phyloP scores from a whole-genome alignment of 2,888 invertebrate genomes.

The Ophion obscuratus region DNA sequence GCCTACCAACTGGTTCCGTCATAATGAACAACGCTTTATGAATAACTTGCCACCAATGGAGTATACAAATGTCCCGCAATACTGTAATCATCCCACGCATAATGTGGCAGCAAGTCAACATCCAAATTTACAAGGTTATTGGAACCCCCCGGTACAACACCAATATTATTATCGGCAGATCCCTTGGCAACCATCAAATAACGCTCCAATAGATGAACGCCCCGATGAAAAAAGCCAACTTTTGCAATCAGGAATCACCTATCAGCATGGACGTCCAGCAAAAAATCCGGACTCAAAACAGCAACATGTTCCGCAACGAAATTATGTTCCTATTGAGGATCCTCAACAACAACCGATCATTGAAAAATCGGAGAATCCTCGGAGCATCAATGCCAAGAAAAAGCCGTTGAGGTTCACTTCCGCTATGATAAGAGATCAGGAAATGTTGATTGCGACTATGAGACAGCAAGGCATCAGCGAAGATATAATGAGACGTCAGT shows the following conservation, averaged over 20 bases:
- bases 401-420: conserved; percentile 72
- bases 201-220: not conserved
- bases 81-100: not conserved
- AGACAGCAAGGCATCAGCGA: conserved; percentile 77
- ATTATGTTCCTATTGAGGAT: conserved; percentile 34
- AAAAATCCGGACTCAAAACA: conserved; percentile 2
- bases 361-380: not conserved
- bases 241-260: not conserved
- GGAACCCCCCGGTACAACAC: conserved; percentile 4
- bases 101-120: not conserved
- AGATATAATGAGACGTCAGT: conserved; percentile 78
- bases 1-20: conserved; percentile 11
- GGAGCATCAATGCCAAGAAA: conserved; percentile 29
- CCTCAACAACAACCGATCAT: conserved; percentile 18
- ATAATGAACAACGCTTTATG: not conserved
- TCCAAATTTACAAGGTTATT: conserved; percentile 9
- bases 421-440: conserved; percentile 79
- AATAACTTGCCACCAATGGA: not conserved
- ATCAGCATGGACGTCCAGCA: conserved; percentile 3
- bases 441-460: conserved; percentile 75
- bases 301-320: conserved; percentile 12
- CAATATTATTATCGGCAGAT: conserved; percentile 37
- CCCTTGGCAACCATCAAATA: not conserved
- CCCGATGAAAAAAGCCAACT: not conserved
- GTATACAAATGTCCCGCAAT: not conserved